Percentiles rank a stretch among this genome's conserved stretches.
Conservation (phyloP, 2,797 vertebrate genomes). For the Chloroceryle inda region DNA sequence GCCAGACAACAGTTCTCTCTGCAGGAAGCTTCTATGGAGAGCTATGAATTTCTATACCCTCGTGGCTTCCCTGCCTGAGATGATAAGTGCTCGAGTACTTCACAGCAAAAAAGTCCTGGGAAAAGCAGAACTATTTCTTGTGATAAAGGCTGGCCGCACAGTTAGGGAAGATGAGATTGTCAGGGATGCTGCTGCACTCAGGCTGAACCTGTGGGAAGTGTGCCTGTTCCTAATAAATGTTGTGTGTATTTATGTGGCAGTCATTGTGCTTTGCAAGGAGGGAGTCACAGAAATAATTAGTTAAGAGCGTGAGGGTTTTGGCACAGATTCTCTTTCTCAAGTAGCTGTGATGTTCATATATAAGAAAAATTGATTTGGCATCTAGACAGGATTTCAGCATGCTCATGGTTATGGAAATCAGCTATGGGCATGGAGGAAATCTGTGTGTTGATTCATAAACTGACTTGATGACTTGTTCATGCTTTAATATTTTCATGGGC, state of each 20-base stretch:
- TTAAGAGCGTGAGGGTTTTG: slow-evolving; percentile 73
- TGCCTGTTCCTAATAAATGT: slow-evolving; percentile 56
- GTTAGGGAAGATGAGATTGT: slow-evolving; percentile 51
- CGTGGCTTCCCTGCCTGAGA: not conserved
- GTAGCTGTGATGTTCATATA: slow-evolving; percentile 68
- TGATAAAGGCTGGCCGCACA: slow-evolving; percentile 6
- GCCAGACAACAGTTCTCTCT: not conserved
- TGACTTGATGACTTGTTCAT: slow-evolving; percentile 73
- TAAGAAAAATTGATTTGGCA: slow-evolving; percentile 77
- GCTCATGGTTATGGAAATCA: slow-evolving; percentile 70
- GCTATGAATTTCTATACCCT: not conserved
- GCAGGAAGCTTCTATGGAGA: not conserved
- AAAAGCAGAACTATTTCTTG: slow-evolving; percentile 16
- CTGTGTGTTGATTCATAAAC: slow-evolving; percentile 74
- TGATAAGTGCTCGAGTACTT: rapidly evolving
- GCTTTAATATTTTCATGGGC: slow-evolving; percentile 68
- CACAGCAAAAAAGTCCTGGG: slow-evolving; percentile 32
- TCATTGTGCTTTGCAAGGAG: slow-evolving; percentile 53
- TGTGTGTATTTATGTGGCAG: slow-evolving; percentile 56
- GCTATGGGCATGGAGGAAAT: slow-evolving; percentile 69
- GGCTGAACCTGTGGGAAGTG: slow-evolving; percentile 63
- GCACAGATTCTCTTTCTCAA: slow-evolving; percentile 63
- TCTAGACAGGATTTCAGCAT: slow-evolving; percentile 68
- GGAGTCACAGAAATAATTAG: slow-evolving; percentile 73
- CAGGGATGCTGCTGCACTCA: slow-evolving; percentile 39